phyloP scores from a whole-genome alignment of 2,113 vertebrate genomes.

The Beaufortia kweichowensis region DNA sequence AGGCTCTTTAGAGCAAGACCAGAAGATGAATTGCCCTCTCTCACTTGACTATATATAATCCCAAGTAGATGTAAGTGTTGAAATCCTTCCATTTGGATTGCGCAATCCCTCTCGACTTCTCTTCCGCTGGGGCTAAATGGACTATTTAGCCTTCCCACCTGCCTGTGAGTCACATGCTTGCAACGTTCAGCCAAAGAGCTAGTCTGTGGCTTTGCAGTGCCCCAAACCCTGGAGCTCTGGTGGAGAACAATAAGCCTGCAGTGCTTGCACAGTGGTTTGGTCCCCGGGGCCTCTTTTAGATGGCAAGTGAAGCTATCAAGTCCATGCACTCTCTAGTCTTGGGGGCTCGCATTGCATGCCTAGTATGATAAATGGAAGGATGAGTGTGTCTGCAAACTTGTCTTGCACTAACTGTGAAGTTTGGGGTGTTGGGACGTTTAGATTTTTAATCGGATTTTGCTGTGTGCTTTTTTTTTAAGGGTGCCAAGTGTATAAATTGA shows the following conservation, averaged over 20 bases:
- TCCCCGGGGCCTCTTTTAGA: slow-evolving; percentile 34
- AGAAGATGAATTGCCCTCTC: slow-evolving; percentile 2
- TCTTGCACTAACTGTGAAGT: no score
- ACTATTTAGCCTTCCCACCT: slow-evolving; percentile 28
- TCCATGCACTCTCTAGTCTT: slow-evolving; percentile 27
- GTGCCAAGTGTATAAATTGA: no score
- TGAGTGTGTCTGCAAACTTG: no score
- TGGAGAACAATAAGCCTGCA: slow-evolving; percentile 40
- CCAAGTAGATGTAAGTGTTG: neutral
- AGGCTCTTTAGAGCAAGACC: neutral
- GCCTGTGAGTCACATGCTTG: slow-evolving; percentile 9
- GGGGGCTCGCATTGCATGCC: neutral
- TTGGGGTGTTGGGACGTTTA: no score
- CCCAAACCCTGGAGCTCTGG: slow-evolving; percentile 21
- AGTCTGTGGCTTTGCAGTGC: slow-evolving; percentile 5
- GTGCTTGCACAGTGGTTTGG: slow-evolving; percentile 6
- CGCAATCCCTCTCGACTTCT: neutral
- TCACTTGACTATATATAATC: neutral
- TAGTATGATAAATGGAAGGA: neutral
- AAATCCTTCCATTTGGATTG: slow-evolving; percentile 5
- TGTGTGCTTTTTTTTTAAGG: no score
- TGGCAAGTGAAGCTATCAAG: slow-evolving; percentile 44
- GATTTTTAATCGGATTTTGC: no score
- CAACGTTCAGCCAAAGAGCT: slow-evolving; percentile 1
- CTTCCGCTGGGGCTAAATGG: slow-evolving; percentile 19